Conservation (phyloP, 2,797 vertebrate species). For the Chrysocyon brachyurus region DNA sequence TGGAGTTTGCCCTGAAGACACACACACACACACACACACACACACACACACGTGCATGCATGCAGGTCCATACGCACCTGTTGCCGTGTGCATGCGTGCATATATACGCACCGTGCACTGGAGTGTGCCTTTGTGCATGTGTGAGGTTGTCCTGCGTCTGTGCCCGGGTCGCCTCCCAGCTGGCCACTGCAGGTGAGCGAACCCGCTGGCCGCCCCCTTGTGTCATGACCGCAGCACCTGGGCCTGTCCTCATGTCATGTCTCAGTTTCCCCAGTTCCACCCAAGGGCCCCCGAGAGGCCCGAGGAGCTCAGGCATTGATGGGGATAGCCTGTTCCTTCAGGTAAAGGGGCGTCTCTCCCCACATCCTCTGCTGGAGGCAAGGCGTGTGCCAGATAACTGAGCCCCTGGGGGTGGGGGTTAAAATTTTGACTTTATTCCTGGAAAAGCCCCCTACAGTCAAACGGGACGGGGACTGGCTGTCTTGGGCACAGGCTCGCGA, state of each 20-base stretch:
- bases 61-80: background rate
- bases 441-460: background rate
- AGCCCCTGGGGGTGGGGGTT: rapidly evolving
- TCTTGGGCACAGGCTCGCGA: too few relatives aligned
- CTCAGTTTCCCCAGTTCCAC: background rate
- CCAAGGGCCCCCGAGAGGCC: background rate
- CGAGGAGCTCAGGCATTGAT: rapidly evolving
- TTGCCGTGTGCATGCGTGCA: background rate
- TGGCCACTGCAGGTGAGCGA: rapidly evolving
- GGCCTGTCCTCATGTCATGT: background rate
- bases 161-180: background rate
- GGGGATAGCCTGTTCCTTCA: too few relatives aligned
- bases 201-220: background rate
- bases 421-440: background rate
- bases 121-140: background rate
- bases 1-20: background rate
- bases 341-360: background rate
- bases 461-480: background rate
- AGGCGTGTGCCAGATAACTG: background rate
- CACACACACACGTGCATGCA: background rate
- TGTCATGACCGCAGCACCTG: background rate
- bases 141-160: too few relatives aligned
- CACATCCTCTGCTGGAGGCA: rapidly evolving
- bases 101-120: background rate
- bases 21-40: background rate